These are phyloP conservation scores for Ceyx melanurus DNA, from an alignment of 2,113 vertebrate species.

Conservation along the genomic window DNA sequence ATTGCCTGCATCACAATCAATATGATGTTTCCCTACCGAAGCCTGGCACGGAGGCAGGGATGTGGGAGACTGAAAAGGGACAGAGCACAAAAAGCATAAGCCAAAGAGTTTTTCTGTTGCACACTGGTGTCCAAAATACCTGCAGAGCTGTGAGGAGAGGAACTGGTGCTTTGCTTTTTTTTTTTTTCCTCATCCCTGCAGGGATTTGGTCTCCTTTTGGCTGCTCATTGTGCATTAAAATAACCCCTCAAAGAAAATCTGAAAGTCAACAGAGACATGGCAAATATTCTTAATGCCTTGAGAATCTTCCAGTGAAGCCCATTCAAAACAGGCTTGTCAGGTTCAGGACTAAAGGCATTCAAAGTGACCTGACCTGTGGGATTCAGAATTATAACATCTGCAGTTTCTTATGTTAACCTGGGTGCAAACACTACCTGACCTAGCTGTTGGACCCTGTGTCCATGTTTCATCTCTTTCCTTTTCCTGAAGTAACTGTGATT, in stretches of 20 bases:
- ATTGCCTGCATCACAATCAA: constrained; percentile 75
- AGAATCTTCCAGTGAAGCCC: not conserved
- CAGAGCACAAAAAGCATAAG: constrained; percentile 31
- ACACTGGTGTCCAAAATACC: not conserved
- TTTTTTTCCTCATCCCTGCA: not conserved
- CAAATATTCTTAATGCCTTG: not conserved
- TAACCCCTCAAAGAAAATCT: not conserved
- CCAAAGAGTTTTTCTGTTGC: not conserved
- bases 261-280: not conserved
- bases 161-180: not conserved
- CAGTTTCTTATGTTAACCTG: not conserved
- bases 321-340: not conserved
- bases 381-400: not conserved
- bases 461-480: rapidly evolving
- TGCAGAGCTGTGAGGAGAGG: not conserved
- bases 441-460: not conserved
- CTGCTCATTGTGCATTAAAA: not conserved
- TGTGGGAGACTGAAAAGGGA: not conserved
- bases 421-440: not conserved
- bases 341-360: not conserved
- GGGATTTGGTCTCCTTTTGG: not conserved
- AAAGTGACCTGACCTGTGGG: not conserved
- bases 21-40: constrained; percentile 67
- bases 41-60: not conserved
- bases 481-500: not conserved